These are phyloP conservation scores for Falcunculus frontatus DNA, from an alignment of 2,113 vertebrate genomes.

Conservation along the genomic window DNA sequence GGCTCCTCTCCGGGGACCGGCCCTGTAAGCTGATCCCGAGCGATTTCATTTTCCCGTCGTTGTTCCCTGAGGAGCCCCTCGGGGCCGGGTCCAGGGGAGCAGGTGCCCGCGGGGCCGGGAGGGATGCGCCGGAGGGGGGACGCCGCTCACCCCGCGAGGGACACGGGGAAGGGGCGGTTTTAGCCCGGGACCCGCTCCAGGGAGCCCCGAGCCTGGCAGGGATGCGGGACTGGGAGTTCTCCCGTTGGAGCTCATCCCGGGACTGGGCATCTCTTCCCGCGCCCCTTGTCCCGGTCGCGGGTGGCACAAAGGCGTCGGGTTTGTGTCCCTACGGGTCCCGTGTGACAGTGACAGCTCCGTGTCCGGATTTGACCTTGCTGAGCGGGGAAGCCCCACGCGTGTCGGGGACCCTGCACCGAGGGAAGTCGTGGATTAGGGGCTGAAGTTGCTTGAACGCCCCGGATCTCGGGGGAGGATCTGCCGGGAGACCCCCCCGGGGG, in stretches of 20 bases:
- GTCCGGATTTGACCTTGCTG: not conserved
- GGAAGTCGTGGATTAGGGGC: accelerated
- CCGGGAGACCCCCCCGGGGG: not conserved
- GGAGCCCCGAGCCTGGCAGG: not conserved
- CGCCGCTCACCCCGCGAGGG: not conserved
- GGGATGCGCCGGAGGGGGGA: not conserved
- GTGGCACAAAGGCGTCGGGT: not conserved
- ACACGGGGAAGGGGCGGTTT: not conserved
- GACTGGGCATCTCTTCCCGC: not conserved
- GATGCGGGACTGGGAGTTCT: not conserved
- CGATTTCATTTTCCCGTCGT: not conserved
- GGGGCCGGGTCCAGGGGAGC: not conserved
- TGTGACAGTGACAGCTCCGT: not conserved
- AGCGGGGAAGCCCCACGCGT: not conserved
- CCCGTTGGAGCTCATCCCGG: not conserved
- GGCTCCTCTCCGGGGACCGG: not conserved
- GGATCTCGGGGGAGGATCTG: accelerated
- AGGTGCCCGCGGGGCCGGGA: not conserved
- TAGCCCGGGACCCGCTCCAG: accelerated
- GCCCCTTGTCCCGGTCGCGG: accelerated
- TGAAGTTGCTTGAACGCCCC: not conserved
- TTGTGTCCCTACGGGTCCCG: accelerated
- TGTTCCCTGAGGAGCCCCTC: not conserved
- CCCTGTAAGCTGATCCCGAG: not conserved
- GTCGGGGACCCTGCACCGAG: accelerated